phyloP scores from a whole-genome alignment of 2,113 vertebrate genomes.

The Tichodroma muraria region DNA sequence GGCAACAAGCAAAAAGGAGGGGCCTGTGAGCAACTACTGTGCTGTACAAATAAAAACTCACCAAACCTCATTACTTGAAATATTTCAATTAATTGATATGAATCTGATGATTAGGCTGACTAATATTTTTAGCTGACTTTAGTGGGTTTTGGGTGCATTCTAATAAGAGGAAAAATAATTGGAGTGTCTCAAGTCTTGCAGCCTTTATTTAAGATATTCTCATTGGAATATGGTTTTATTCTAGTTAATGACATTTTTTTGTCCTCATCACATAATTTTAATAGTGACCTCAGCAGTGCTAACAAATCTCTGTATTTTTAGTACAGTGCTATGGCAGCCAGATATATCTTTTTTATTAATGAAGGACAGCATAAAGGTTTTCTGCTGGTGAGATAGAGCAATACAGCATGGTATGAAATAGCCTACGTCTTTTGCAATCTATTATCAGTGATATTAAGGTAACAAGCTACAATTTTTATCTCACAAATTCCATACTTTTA shows the following conservation, averaged over 20 bases:
- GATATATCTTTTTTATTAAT: not conserved
- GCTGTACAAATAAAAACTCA: not conserved
- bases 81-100: constrained; percentile 32
- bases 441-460: not conserved
- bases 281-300: not conserved
- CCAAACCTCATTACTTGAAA: not conserved
- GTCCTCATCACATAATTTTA: not conserved
- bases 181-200: not conserved
- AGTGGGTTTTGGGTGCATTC: not conserved
- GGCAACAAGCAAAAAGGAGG: not conserved
- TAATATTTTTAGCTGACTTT: not conserved
- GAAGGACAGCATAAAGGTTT: not conserved
- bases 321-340: not conserved
- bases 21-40: not conserved
- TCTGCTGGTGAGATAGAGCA: not conserved
- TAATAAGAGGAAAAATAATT: not conserved
- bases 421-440: not conserved
- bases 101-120: constrained; percentile 13
- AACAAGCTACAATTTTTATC: not conserved
- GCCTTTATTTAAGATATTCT: not conserved
- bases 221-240: not conserved
- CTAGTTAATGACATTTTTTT: not conserved
- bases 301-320: not conserved
- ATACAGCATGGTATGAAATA: not conserved
- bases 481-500: not conserved